Evolutionary conservation across 2,113 vertebrate genomes (phyloP), one percentile per base, ranked within the genome.

Genomic region (Catharus bicknelli): DNA sequence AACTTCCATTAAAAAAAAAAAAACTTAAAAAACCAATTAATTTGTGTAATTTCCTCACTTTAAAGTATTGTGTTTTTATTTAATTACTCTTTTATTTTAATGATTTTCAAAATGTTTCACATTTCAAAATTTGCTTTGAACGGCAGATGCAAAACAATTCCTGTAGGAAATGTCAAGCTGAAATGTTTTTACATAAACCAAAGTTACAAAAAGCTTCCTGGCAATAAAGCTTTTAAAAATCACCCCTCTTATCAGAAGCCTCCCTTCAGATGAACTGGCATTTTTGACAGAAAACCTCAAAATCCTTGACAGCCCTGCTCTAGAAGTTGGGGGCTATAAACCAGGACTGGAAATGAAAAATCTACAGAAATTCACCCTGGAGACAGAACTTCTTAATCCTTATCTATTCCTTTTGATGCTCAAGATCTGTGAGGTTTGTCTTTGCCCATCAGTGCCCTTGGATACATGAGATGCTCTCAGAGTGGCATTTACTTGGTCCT

Each of bases 401-500:
- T 68, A 53, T 82, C 84, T 86, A 57, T 64, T 84, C 50, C 54
- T 91, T 91, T 73, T 51, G 80, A 88, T 90, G 76, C 34, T 86
- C 75, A 70, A 83, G 72, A 77, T 77, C 83, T 51, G 59, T 53
- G 80, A 92, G 77, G 66, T 78, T 96, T 86, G 10, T 78, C 96
- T 88, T 82, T 75, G 61, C 68, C 94, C 94, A 86, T 94, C 94
- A 94, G 53, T 86, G 83, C 77, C 77, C 86, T 90, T 64, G 83
- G 92, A 93, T 74, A 78, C 45, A 29, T 1, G 25, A 94, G 89
- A 90, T 80, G 75, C 62, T 95, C 87, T 76, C 86, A 76, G 87
- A 94, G 82, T 90, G 86, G 83, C 94, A 76, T 87, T 96, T 90
- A 85, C 62, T 36, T 51, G 74, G 72, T 85, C 93, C 84, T 96